Conservation (phyloP, 2,797 vertebrate species). For the Ptychadena robeensis region DNA sequence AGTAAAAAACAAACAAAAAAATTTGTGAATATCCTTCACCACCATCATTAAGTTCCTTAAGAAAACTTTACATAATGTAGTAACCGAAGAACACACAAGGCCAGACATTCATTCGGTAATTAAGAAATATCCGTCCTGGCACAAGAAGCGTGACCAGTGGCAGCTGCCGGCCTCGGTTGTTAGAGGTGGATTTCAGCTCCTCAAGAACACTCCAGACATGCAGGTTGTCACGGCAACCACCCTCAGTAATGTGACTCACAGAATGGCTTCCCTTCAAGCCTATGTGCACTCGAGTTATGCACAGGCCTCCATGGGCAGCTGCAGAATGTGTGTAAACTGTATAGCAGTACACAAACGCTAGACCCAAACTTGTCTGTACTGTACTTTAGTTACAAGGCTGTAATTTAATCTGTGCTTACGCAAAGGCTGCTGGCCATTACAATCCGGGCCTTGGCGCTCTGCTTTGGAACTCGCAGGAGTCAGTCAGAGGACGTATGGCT, state of each 20-base stretch:
- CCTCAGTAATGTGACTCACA: slow-evolving; percentile 18
- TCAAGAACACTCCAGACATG: slow-evolving; percentile 5
- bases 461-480: slow-evolving; percentile 35
- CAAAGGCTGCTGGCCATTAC: slow-evolving; percentile 36
- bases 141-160: neutral
- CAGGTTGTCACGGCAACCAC: slow-evolving; percentile 14
- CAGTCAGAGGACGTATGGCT: slow-evolving; percentile 32
- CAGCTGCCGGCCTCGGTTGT: slow-evolving; percentile 36
- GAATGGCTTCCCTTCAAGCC: slow-evolving; percentile 53
- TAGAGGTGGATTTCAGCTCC: slow-evolving; percentile 5
- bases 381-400: slow-evolving; percentile 43
- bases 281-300: slow-evolving; percentile 48
- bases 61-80: neutral
- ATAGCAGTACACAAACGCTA: slow-evolving; percentile 22
- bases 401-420: slow-evolving; percentile 48
- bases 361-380: slow-evolving; percentile 27
- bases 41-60: too few species aligned
- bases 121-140: neutral
- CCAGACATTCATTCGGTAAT: neutral
- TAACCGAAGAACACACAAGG: neutral
- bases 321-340: slow-evolving; percentile 14
- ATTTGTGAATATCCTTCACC: too few species aligned
- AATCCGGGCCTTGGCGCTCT: slow-evolving; percentile 31
- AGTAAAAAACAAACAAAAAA: too few species aligned
- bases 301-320: slow-evolving; percentile 39